A percentile compares a stretch with the other conserved stretches of the same genome.
Conservation (phyloP, 1,140 invertebrate genomes). For the Aphaenogaster floridana region DNA sequence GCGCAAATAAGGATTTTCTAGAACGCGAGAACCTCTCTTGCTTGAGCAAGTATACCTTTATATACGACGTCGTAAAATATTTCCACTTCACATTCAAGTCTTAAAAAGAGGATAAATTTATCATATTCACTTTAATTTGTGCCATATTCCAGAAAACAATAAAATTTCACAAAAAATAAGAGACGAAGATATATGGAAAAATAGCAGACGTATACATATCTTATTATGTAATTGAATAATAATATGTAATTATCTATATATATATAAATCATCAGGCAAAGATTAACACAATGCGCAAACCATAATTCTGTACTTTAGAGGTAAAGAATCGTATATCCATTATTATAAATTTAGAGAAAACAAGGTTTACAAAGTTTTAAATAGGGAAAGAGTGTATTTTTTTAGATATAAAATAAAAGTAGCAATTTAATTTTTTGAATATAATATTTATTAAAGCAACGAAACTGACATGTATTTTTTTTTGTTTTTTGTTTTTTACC, state of each 20-base stretch:
- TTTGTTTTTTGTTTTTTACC: too few relatives aligned
- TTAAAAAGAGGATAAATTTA: conserved; percentile 40
- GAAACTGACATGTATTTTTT: too few relatives aligned
- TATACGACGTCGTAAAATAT: conserved; percentile 46
- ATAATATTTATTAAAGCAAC: too few relatives aligned
- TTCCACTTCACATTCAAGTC: neutral
- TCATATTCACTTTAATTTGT: conserved; percentile 45
- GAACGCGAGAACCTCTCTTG: conserved; percentile 1
- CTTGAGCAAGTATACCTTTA: neutral
- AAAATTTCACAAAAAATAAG: neutral
- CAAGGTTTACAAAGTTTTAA: too few relatives aligned
- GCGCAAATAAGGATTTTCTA: conserved; percentile 45
- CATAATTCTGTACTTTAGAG: too few relatives aligned
- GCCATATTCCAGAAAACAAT: neutral
- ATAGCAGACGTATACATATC: neutral
- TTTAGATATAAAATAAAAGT: too few relatives aligned
- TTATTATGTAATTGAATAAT: conserved; percentile 1
- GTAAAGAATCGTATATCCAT: too few relatives aligned
- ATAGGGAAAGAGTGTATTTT: too few relatives aligned
- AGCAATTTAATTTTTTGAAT: too few relatives aligned
- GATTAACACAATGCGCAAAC: neutral
- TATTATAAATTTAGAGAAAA: too few relatives aligned
- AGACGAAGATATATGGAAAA: neutral
- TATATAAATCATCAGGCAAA: too few relatives aligned
- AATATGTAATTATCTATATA: neutral